Conservation (phyloP, 2,797 vertebrate species). For the Todus mexicanus region DNA sequence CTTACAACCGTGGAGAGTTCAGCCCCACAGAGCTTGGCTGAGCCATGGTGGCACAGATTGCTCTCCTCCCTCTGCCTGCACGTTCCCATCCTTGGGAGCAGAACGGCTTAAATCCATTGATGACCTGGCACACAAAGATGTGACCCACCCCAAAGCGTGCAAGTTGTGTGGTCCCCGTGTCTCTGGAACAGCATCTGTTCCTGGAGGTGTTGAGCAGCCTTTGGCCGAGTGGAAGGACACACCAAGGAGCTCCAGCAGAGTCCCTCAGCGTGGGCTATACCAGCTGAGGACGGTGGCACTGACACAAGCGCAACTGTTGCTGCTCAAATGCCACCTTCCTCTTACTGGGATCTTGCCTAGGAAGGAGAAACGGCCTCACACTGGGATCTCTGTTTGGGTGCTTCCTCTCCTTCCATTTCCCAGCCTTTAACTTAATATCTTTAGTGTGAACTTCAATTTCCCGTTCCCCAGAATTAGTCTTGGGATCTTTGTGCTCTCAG, state of each 20-base stretch:
- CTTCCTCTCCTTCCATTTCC: background rate
- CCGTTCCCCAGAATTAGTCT: background rate
- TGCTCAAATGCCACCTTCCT: background rate
- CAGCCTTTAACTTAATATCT: background rate
- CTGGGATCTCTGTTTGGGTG: background rate
- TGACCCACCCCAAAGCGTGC: background rate
- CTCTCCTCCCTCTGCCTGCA: background rate
- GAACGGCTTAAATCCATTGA: background rate
- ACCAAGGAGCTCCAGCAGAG: background rate
- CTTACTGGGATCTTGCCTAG: accelerated
- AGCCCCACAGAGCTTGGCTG: background rate
- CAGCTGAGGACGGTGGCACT: background rate
- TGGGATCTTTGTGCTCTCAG: background rate
- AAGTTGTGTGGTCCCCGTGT: accelerated
- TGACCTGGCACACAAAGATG: background rate
- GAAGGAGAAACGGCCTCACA: background rate
- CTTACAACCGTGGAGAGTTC: background rate
- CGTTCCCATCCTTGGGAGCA: background rate
- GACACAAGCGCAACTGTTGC: accelerated
- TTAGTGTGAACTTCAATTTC: background rate
- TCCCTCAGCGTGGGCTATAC: accelerated
- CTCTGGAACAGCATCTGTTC: background rate
- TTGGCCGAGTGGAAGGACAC: background rate
- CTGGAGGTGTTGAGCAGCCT: background rate
- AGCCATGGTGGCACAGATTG: accelerated